Evolutionary conservation across 1,140 invertebrate species (phyloP).

Genomic region (Pinna nobilis): DNA sequence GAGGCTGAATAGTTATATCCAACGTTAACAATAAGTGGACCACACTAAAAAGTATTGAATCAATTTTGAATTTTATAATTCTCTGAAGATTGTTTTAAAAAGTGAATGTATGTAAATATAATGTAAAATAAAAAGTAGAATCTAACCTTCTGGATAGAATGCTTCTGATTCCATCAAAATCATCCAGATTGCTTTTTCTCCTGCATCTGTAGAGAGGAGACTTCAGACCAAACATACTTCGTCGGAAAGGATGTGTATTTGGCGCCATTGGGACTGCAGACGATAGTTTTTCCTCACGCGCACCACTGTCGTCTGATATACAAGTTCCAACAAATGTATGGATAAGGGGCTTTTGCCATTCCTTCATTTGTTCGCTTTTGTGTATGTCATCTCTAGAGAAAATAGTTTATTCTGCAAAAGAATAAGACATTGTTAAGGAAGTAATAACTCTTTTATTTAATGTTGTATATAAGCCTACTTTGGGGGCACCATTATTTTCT

Average conservation of each 20-base stretch:
- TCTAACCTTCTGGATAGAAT: constrained; percentile 48
- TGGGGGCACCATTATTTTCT: no score
- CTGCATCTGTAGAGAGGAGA: constrained; percentile 43
- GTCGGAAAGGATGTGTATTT: constrained; percentile 14
- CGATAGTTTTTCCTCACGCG: background rate
- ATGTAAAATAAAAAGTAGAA: background rate
- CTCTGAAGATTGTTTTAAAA: background rate
- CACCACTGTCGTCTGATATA: background rate
- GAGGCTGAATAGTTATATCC: no score
- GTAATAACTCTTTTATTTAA: background rate
- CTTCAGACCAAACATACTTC: constrained; percentile 50
- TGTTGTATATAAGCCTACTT: no score
- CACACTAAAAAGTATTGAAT: no score
- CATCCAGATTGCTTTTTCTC: constrained; percentile 22
- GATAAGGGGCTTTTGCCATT: background rate
- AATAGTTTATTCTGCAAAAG: background rate
- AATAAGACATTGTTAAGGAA: background rate
- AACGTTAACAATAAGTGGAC: no score
- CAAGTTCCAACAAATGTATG: background rate
- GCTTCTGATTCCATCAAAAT: constrained; percentile 47
- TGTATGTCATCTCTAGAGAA: background rate
- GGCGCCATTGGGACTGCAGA: constrained; percentile 32
- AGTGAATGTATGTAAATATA: background rate
- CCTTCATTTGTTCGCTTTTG: background rate
- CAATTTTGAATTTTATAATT: background rate